A percentile compares a stretch with the other conserved stretches of the same genome.
phyloP scores from a whole-genome alignment of 2,113 vertebrate species.

The Illadopsis cleaveri region DNA sequence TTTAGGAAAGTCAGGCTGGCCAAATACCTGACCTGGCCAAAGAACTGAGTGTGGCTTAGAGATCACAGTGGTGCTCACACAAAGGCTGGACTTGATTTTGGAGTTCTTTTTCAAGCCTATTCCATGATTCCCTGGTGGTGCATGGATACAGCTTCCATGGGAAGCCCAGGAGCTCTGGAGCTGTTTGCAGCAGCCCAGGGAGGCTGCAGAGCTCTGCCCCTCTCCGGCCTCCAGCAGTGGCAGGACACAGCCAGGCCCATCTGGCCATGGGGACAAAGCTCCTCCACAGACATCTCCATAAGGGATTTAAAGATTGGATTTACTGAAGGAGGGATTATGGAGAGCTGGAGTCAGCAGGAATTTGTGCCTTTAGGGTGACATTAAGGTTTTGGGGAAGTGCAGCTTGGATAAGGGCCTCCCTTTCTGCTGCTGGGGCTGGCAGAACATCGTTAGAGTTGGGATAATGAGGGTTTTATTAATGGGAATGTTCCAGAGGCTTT shows the following conservation, averaged over 20 bases:
- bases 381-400: neutral
- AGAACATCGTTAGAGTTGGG: neutral
- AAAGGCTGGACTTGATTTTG: neutral
- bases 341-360: neutral
- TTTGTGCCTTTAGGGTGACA: neutral
- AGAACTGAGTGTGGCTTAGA: fast-evolving
- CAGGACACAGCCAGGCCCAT: neutral
- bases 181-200: neutral
- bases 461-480: slow-evolving; percentile 16
- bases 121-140: neutral
- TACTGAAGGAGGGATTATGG: neutral
- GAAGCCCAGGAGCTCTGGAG: neutral
- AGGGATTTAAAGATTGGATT: neutral
- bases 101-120: neutral
- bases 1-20: neutral
- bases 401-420: neutral
- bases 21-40: neutral
- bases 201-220: neutral
- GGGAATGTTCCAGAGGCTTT: slow-evolving; percentile 9
- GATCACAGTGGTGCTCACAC: neutral
- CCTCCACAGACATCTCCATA: neutral
- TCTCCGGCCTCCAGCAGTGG: neutral
- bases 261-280: neutral
- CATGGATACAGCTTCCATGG: neutral
- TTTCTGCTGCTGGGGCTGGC: neutral